phyloP scores from a whole-genome alignment of 2,113 vertebrate species.

The Caracal caracal region DNA sequence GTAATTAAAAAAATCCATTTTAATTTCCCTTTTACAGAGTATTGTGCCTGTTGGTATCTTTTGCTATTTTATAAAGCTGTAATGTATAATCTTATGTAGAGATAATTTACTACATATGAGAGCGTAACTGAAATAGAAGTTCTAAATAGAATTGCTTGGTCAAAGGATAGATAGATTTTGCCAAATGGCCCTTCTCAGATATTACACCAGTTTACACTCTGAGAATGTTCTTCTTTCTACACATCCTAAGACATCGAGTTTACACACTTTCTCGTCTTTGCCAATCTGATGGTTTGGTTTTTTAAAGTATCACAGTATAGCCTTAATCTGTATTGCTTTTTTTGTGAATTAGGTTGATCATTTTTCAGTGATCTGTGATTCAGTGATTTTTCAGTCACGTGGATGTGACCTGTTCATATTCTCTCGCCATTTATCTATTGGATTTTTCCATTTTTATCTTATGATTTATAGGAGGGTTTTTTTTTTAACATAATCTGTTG shows the following conservation, averaged over 20 bases:
- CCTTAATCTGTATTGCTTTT: slow-evolving; percentile 33
- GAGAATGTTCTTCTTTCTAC: background rate
- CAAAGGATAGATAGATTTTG: background rate
- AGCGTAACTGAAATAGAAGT: slow-evolving; percentile 18
- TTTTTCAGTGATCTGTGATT: background rate
- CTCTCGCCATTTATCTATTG: background rate
- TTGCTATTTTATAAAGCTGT: background rate
- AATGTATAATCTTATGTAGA: background rate
- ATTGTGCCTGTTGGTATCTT: background rate
- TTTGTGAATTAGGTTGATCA: background rate
- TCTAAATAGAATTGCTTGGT: slow-evolving; percentile 1
- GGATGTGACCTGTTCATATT: background rate
- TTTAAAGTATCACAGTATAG: background rate
- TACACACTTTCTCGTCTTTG: slow-evolving; percentile 4
- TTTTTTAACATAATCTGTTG: background rate
- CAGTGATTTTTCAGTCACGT: too few relatives aligned
- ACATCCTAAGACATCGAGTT: background rate
- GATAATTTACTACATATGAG: background rate
- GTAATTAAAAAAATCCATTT: slow-evolving; percentile 33
- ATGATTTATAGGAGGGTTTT: background rate
- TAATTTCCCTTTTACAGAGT: slow-evolving; percentile 1
- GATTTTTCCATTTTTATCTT: background rate
- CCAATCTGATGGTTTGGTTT: background rate
- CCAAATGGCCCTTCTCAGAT: background rate
- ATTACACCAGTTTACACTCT: background rate